Base-by-base conservation (phyloP, 2,113 vertebrate species). In the Coracopsis vasa region DNA sequence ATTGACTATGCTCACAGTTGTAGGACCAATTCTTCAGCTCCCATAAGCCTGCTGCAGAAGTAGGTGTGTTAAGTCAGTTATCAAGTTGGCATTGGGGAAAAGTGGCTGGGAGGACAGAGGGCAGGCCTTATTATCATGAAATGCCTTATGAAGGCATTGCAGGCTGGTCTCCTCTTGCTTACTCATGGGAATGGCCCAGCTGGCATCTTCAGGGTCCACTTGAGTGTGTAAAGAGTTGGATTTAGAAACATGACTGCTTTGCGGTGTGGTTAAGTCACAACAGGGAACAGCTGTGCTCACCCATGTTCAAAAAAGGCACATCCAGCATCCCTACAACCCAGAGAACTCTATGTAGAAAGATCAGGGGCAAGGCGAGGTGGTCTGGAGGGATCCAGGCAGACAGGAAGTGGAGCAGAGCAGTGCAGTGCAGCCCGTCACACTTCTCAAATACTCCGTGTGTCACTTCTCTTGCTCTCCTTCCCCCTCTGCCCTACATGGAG, bases 231-330 rank as follows among this genome's bases (percentile, higher is more conserved):
- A 47, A n/a, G 84, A 33, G 56, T 58, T 50, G 88, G 37, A n/a
- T 92, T 92, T 97, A 18, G 96, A 29, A 90, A 41, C n/a, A 5
- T 37, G 71, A 93, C 78, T 20, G 21, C 51, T 39, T 21, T 39
- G 11, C 1, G 1, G 61, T 29, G 47, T 44, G 9, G 28, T 86
- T 78, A 78, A 80, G 82, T 21, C 78, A n/a, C 27, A 53, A 13
- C 79, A 11, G 81, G 65, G 44, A 82, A 18, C 82, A 96, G 90
- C 89, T 94, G 94, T 0, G 0, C 51, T 54, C 6, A 1, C 4
- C 73, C 20, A 1, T 3, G 8, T 23, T 62, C 80, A 16, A 56
- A 69, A 75, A 75, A 72, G 77, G 47, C 86, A 29, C 2, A 3
- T 56, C 69, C 77, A 48, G 17, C 45, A 3, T 61, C 66, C 14